Conservation (phyloP, 2,888 invertebrate species). For the Arrhopalites spinosus region DNA sequence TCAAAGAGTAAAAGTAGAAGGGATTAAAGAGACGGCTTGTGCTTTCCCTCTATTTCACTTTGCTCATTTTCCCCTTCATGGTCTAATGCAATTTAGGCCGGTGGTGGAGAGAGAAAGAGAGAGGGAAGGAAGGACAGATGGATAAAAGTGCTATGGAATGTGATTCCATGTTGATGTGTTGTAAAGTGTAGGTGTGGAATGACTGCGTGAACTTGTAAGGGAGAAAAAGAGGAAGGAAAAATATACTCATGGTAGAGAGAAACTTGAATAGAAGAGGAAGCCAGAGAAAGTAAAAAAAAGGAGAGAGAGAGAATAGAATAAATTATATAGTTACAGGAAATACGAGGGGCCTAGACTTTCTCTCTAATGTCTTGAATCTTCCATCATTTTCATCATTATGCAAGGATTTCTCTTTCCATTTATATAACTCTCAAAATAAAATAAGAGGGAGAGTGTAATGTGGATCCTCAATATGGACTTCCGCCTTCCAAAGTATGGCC, state of each 20-base stretch:
- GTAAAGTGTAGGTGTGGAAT: too few species aligned
- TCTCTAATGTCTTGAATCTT: too few species aligned
- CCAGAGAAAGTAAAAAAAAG: background rate
- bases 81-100: constrained; percentile 3
- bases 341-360: background rate
- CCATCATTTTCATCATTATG: too few species aligned
- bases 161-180: too few species aligned
- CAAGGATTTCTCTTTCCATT: too few species aligned
- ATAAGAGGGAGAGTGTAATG: too few species aligned
- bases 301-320: background rate
- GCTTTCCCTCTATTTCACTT: background rate
- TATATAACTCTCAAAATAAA: too few species aligned
- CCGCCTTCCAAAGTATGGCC: too few species aligned
- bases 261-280: background rate
- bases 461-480: too few species aligned
- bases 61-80: constrained; percentile 2
- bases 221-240: too few species aligned
- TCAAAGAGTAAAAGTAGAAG: too few species aligned
- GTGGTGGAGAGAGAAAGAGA: background rate
- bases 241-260: background rate
- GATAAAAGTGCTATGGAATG: background rate
- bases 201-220: too few species aligned
- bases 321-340: background rate
- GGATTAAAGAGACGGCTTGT: background rate
- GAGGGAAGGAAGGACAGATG: background rate